Evolutionary conservation across 2,888 invertebrate genomes (phyloP).

Genomic region (Watsonalla binaria): DNA sequence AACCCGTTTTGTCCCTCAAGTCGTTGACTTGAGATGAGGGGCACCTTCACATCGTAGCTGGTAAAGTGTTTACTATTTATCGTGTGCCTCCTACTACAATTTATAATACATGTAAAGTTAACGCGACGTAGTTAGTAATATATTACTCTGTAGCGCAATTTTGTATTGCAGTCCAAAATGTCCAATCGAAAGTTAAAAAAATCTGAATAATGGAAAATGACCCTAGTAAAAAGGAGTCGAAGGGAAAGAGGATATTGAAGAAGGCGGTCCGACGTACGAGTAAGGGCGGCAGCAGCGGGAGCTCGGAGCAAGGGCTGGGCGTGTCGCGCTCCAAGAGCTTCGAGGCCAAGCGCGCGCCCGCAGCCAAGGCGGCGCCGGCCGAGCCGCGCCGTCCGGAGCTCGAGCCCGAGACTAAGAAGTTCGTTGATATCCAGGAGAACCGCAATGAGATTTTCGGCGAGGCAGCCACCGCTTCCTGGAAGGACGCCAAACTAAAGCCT

Average conservation of each 20-base stretch:
- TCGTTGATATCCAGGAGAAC: slow-evolving; percentile 48
- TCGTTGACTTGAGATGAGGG: slow-evolving; percentile 50
- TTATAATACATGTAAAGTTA: not conserved
- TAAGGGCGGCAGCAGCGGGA: slow-evolving; percentile 54
- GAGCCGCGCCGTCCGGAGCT: slow-evolving; percentile 17
- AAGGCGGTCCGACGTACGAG: slow-evolving; percentile 64
- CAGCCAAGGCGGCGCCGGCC: slow-evolving; percentile 47
- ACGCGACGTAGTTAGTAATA: not conserved
- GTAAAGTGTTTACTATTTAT: slow-evolving; percentile 29
- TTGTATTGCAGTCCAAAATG: slow-evolving; percentile 58
- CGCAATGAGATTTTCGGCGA: slow-evolving; percentile 40
- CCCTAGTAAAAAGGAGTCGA: slow-evolving; percentile 70
- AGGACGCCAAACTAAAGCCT: slow-evolving; percentile 20
- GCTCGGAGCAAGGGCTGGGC: slow-evolving; percentile 39
- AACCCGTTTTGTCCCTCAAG: slow-evolving; percentile 34
- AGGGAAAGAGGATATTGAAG: slow-evolving; percentile 68
- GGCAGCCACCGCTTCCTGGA: slow-evolving; percentile 21
- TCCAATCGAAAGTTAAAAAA: slow-evolving; percentile 40
- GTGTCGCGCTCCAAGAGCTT: slow-evolving; percentile 57
- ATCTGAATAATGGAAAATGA: slow-evolving; percentile 72
- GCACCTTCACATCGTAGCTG: slow-evolving; percentile 44
- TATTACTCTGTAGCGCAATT: slow-evolving; percentile 6
- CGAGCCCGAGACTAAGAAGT: slow-evolving; percentile 32
- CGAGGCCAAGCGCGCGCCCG: slow-evolving; percentile 45
- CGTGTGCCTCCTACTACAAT: not conserved